Conservation (phyloP, 2,113 vertebrate species). For the Gasterosteus nipponicus region DNA sequence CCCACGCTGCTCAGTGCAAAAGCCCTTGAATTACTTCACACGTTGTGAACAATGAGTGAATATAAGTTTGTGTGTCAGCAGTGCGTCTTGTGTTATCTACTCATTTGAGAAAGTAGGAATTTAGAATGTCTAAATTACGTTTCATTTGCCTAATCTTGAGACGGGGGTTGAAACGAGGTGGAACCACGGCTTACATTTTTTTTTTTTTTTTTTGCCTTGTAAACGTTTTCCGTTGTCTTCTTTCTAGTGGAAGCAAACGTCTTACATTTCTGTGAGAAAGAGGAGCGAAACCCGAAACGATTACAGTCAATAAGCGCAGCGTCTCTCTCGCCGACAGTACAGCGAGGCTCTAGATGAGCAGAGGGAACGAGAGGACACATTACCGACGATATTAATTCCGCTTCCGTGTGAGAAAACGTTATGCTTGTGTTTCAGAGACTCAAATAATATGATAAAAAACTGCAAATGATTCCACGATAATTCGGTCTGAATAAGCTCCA, state of each 20-base stretch:
- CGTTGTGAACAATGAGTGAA: not conserved
- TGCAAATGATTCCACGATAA: constrained; percentile 31
- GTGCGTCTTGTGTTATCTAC: not conserved
- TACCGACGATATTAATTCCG: not conserved
- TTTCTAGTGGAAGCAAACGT: not conserved
- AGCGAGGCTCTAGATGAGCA: not conserved
- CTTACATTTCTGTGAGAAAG: not conserved
- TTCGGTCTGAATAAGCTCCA: constrained; percentile 22
- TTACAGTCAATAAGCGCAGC: not conserved
- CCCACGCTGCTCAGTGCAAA: not conserved
- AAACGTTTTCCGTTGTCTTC: not conserved
- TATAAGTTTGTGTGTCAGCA: not conserved
- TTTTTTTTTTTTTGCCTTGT: not conserved
- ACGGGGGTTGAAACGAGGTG: no score
- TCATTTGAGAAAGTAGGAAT: not conserved
- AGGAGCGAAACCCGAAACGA: not conserved
- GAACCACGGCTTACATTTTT: not conserved
- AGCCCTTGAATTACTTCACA: not conserved
- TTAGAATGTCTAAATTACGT: not conserved
- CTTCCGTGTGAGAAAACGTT: not conserved
- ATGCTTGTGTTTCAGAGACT: not conserved
- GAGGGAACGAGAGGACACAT: not conserved
- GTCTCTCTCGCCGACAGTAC: not conserved
- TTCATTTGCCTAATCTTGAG: no score
- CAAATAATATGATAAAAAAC: not conserved